These are phyloP conservation scores for Leptinotarsa peninsularis DNA, from an alignment of 2,888 invertebrate genomes.

Conservation along the genomic window DNA sequence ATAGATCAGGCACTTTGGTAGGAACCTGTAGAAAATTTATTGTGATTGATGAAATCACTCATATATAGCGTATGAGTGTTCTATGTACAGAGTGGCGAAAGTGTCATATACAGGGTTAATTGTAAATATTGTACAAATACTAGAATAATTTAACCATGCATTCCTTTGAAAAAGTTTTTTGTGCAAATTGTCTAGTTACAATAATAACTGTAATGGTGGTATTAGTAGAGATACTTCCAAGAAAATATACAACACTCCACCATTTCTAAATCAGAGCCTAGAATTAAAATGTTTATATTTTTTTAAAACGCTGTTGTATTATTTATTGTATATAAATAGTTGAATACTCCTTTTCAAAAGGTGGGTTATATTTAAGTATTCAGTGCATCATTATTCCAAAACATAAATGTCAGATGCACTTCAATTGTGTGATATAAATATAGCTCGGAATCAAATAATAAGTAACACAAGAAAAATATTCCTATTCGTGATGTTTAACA, in stretches of 20 bases:
- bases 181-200: not conserved
- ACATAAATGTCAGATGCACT: slow-evolving; percentile 15
- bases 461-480: not conserved
- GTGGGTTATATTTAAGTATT: not conserved
- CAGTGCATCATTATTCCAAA: slow-evolving; percentile 5
- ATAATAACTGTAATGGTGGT: too few relatives aligned
- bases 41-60: not conserved
- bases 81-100: slow-evolving; percentile 1
- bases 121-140: slow-evolving; percentile 12
- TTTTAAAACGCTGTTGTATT: not conserved
- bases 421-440: slow-evolving; percentile 14
- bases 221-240: too few relatives aligned
- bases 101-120: slow-evolving; percentile 12
- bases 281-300: not conserved
- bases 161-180: not conserved
- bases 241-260: not conserved
- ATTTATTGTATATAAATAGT: not conserved
- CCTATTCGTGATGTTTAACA: not conserved
- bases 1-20: not conserved
- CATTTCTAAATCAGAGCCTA: not conserved
- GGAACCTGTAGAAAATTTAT: not conserved
- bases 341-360: not conserved
- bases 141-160: slow-evolving; percentile 7
- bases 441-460: not conserved
- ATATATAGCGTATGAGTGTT: not conserved